Evolutionary conservation across 1,140 invertebrate genomes (phyloP), one percentile per base, ranked within the genome.

Genomic region (Cotesia typhae): DNA sequence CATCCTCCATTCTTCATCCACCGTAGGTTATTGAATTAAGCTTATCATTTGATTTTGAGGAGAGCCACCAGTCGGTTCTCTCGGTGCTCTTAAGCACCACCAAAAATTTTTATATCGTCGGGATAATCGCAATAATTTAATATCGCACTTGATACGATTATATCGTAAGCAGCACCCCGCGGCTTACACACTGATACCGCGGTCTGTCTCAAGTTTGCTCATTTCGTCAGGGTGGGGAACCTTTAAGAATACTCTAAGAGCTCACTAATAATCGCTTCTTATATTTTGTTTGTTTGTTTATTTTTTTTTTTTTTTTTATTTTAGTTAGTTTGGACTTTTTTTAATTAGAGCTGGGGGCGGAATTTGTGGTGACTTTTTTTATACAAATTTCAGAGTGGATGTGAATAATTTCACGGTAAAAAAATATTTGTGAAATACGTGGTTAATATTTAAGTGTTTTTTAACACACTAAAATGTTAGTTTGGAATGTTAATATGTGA

Each of bases 1-100:
- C 10, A 47, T 47, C 41, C 41, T 47, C 10, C 41, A 6, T 47
- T 47, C 41, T 47, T 7, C 41, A 9, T 47, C 41, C 41, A 47
- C 10, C 41, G 6, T 9, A 47, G 77, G 89, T 91, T 91, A 91
- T 91, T 90, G 90, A 91, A 91, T 91, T 91, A 91, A 89, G 89
- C 89, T 90, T 90, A 91, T 91, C 90, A 91, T 91, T 91, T 90
- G 90, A 91, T 91, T 91, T 91, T 89, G 89, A 86, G 86, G 84
- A 88, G 85, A 88, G 82, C 87, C 87, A 86, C 88, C 87, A 88
- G 88, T 88, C 88, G 89, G 88, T 85, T 81, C 83, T 85, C 81
- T 83, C 82, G 80, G 80, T 81, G 80, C 82, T 84, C 83, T 85
- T 84, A 85, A 84, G 78, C 84, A 80, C 82, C 80, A 83, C 82